phyloP scores from a whole-genome alignment of 2,113 vertebrate genomes.

The Sinosuthora webbiana region DNA sequence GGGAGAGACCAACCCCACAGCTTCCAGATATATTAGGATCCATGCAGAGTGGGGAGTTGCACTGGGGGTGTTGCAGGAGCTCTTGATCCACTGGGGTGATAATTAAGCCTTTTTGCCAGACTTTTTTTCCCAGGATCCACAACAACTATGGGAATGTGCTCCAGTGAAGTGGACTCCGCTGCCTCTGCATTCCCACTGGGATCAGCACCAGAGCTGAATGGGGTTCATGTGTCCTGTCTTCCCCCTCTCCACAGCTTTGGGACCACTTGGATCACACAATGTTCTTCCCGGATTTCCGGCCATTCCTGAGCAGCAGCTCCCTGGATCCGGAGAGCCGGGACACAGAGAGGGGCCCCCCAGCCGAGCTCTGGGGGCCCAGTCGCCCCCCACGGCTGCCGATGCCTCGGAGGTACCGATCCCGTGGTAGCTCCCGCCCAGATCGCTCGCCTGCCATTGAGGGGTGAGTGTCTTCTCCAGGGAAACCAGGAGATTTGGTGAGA shows the following conservation, averaged over 20 bases:
- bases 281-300: constrained; percentile 76
- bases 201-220: rapidly evolving
- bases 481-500: rapidly evolving
- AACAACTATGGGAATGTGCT: not conserved
- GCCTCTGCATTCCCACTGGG: not conserved
- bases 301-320: constrained; percentile 73
- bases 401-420: constrained; percentile 84
- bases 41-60: rapidly evolving
- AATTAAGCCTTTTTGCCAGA: not conserved
- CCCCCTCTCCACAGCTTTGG: constrained; percentile 79
- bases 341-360: constrained; percentile 71
- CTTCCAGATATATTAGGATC: not conserved
- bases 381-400: constrained; percentile 84
- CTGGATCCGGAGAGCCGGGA: constrained; percentile 83
- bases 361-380: constrained; percentile 86
- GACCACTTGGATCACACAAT: constrained; percentile 79
- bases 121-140: not conserved
- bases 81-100: not conserved
- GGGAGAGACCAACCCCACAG: not conserved
- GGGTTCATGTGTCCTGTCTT: not conserved
- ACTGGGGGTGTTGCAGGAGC: not conserved
- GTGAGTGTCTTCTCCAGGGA: constrained; percentile 61
- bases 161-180: not conserved
- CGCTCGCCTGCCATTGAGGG: constrained; percentile 94
- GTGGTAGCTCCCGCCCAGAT: constrained; percentile 87